Base-by-base conservation (phyloP, 1,140 invertebrate genomes). In the Drosophila novamexicana region DNA sequence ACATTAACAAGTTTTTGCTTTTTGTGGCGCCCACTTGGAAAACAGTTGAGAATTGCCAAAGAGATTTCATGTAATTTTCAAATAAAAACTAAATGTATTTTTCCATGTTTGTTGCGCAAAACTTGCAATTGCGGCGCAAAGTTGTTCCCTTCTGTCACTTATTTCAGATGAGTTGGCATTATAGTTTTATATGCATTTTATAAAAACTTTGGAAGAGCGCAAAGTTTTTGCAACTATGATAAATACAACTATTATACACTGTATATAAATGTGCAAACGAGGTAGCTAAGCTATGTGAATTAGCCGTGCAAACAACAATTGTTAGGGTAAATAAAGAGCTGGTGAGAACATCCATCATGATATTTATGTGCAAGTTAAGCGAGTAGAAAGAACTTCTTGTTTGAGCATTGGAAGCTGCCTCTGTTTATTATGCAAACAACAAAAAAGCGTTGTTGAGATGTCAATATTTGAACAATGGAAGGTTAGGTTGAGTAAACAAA, bases 51-150 rank as follows among this genome's bases (percentile, higher is more conserved):
- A 50, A 63, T 47, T 63, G 18, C 29, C 59, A 63, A 40, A 66
- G 63, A 66, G 63, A 57, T 58, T 67, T 37, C 57, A 18, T 67
- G 56, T 67, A 67, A 67, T 67, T 67, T 59, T 49, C 56, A 58
- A 67, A 67, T 7, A 9, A n/a, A 12, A 52, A 68, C 44, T 49
- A 53, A 66, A 50, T 52, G 62, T 58, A 50, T 54, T 47, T 56
- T 12, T 16, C 14, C 12, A 16, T 52, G 47, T 42, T 52, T 61
- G 67, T 45, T 63, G 36, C 39, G 52, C 44, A 32, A 53, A 56
- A 34, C 52, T 45, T 54, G 9, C 22, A 22, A 22, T 22, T 22
- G 22, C 22, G 22, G 22, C 49, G 36, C 32, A 54, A 54, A 39
- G 36, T 40, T 56, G 53, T 40, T 47, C 49, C 34, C 34, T 52